Evolutionary conservation across 1,140 invertebrate species (phyloP), one percentile per base, ranked within the genome.

Genomic region (Tetramorium parvispinum): DNA sequence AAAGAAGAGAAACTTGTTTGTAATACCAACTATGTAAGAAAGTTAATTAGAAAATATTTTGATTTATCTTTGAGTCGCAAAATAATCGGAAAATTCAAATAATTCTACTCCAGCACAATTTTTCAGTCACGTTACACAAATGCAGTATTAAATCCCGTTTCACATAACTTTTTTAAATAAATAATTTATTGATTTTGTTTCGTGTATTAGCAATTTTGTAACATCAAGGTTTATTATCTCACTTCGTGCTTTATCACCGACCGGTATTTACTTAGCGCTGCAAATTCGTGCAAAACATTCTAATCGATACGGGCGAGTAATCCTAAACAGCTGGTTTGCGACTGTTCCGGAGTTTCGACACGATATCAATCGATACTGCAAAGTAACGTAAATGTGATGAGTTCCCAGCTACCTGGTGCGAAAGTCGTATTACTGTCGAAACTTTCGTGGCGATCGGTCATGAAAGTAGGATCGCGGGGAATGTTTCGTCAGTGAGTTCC

Each of bases 311-410:
- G 51, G 51, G 53, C 51, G 49, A 82, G 68, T 82, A 82, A 73
- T 73, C 27, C 79, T 73, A 82, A 82, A 73, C 79, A 82, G 66
- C 53, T 73, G 66, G 66, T 82, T 82, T 82, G 65, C 77, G n/a
- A 21, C 79, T 68, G 6, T 68, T 68, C 49, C n/a, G 24, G 6
- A 82, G 79, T 82, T 82, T 82, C 40, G 13, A 82, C 43, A 16
- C 53, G 53, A 21, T 82, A 73, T 73, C 53, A 70, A 82, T 82
- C 53, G 79, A 82, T 75, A 53, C 13, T n/a, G 53, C 24, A 21
- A 75, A 83, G 68, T 83, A 82, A 73, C 57, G 79, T 82, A 83
- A 83, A 83, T 61, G 79, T 61, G 68, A 75, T 75, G 68, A 83
- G 68, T 61, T 83, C 8, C 43, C 55, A 43, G 40, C 24, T 82